Conservation (phyloP, 2,797 vertebrate species). For the Apogon talboti region DNA sequence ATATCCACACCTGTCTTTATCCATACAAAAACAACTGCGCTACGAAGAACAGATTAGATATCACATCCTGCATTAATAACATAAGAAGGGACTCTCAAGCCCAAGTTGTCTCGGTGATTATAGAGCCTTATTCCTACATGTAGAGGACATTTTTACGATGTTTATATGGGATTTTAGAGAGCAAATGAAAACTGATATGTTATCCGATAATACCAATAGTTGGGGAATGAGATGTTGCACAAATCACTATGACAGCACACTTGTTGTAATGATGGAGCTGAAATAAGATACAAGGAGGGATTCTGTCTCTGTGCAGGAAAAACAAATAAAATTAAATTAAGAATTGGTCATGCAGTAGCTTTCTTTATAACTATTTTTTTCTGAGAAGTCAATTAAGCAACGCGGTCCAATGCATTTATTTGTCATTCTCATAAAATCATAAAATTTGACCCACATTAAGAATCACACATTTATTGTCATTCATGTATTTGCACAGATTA, state of each 20-base stretch:
- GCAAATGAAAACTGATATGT: neutral
- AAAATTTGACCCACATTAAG: too few species aligned
- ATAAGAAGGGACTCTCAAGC: conserved; percentile 6
- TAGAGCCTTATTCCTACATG: conserved; percentile 10
- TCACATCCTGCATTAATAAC: conserved; percentile 43
- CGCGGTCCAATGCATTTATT: too few species aligned
- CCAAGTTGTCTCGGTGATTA: conserved; percentile 3
- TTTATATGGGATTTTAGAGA: neutral
- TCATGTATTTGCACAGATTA: too few species aligned
- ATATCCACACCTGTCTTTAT: conserved; percentile 76
- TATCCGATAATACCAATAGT: neutral
- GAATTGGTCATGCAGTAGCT: too few species aligned
- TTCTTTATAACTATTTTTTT: too few species aligned
- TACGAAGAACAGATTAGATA: conserved; percentile 60
- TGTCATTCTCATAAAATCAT: too few species aligned
- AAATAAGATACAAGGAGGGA: neutral
- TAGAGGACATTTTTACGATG: conserved; percentile 13
- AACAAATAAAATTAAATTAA: neutral
- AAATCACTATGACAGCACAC: conserved; percentile 1
- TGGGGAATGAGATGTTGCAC: neutral
- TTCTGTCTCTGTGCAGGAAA: neutral
- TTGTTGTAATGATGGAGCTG: neutral
- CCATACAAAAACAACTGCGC: conserved; percentile 66
- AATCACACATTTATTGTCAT: too few species aligned
- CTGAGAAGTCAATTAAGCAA: too few species aligned